phyloP scores from a whole-genome alignment of 35 echinoderm and acorn worm species.

The Strongylocentrotus purpuratus region DNA sequence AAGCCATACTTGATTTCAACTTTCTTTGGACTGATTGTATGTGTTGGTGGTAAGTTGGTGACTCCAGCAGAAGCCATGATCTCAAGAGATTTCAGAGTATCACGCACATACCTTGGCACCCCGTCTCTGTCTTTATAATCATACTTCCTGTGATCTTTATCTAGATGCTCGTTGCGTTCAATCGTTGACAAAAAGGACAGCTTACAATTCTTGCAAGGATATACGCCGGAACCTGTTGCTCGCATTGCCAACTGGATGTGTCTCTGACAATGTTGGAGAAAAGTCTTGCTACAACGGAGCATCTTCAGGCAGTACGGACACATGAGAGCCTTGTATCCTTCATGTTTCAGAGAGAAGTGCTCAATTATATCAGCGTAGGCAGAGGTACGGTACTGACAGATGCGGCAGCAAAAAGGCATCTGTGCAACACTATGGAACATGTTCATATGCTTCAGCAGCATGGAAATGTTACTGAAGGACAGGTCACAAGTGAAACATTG shows the following conservation, averaged over 20 bases:
- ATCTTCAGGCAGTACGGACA: slow-evolving; percentile 67
- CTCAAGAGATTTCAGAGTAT: slow-evolving; percentile 6
- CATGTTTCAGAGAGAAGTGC: slow-evolving; percentile 62
- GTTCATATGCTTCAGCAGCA: slow-evolving; percentile 47
- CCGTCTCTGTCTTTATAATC: slow-evolving; percentile 40
- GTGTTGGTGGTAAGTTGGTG: background rate
- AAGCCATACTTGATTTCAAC: slow-evolving; percentile 14
- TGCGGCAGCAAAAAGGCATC: slow-evolving; percentile 69
- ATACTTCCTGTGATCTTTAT: slow-evolving; percentile 55
- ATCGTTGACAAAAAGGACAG: slow-evolving; percentile 58
- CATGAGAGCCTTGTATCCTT: slow-evolving; percentile 62
- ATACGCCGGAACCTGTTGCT: background rate
- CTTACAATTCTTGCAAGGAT: slow-evolving; percentile 61
- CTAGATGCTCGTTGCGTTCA: slow-evolving; percentile 55
- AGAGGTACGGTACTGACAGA: slow-evolving; percentile 66
- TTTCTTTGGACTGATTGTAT: background rate
- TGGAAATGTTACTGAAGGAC: slow-evolving; percentile 15
- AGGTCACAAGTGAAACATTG: slow-evolving; percentile 66
- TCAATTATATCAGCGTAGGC: slow-evolving; percentile 57
- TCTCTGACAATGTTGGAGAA: slow-evolving; percentile 65
- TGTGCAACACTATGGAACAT: slow-evolving; percentile 53
- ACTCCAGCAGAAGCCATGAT: background rate
- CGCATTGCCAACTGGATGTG: slow-evolving; percentile 58
- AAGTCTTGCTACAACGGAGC: slow-evolving; percentile 54
- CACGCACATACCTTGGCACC: background rate